Evolutionary conservation across 2,888 invertebrate genomes (phyloP).

Genomic region (Coenonympha glycerion): DNA sequence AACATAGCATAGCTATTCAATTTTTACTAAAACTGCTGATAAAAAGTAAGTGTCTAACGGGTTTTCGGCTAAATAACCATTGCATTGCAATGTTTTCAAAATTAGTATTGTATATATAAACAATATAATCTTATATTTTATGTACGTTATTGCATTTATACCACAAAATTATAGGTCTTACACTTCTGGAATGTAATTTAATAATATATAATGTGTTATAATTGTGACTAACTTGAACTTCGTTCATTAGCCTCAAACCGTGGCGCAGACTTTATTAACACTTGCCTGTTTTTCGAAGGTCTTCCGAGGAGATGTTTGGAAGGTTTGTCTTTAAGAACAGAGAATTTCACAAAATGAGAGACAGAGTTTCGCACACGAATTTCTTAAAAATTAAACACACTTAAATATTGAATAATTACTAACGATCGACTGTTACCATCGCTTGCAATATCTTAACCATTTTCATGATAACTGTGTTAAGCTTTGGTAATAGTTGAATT

Average conservation of each 20-base stretch:
- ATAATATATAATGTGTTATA: constrained; percentile 19
- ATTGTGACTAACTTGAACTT: constrained; percentile 38
- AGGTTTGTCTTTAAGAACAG: constrained; percentile 76
- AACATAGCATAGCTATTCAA: background rate
- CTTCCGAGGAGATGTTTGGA: constrained; percentile 80
- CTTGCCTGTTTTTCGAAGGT: constrained; percentile 75
- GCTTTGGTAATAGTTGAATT: constrained; percentile 56
- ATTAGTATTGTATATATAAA: constrained; percentile 14
- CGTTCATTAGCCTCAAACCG: constrained; percentile 55
- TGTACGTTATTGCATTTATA: constrained; percentile 22
- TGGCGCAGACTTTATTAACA: constrained; percentile 65
- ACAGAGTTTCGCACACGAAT: constrained; percentile 62
- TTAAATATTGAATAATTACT: constrained; percentile 34
- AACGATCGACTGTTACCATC: constrained; percentile 55
- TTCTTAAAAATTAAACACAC: constrained; percentile 47
- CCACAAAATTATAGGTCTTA: constrained; percentile 33
- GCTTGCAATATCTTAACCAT: constrained; percentile 31
- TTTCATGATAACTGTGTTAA: constrained; percentile 24
- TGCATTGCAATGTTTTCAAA: constrained; percentile 23
- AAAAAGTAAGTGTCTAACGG: constrained; percentile 5
- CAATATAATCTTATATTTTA: no score
- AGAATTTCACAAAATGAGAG: constrained; percentile 61
- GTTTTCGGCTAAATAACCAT: constrained; percentile 4
- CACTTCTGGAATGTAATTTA: constrained; percentile 28
- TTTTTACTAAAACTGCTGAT: background rate